Base-by-base conservation (phyloP, 2,797 vertebrate species). In the Chromis chromis region DNA sequence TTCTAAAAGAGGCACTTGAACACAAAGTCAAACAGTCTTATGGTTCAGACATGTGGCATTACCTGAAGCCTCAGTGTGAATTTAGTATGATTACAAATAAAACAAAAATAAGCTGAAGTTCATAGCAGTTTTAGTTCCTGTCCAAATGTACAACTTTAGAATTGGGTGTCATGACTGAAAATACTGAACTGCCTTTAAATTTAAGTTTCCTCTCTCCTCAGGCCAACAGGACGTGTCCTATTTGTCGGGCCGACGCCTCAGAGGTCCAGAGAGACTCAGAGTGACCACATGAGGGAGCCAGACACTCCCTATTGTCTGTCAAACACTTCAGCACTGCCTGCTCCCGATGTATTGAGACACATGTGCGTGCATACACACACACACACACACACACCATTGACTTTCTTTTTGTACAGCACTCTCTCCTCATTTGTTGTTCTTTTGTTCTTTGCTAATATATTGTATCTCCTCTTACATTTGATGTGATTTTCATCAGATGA, bases 241-340 rank as follows among this genome's bases (percentile, higher is more conserved):
- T 99, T 89, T 99, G 97, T 88, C 95, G 98, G 91, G 98, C 98
- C 36, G 98, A 99, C 62, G 97, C 98, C 83, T 99, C 97, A 0
- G 98, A 99, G 94, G 96, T 99, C 78, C 98, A 99, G 93, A 95
- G 97, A 91, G 97, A 99, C 96, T 98, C 97, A 1, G 98, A 99
- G 95, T 99, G 95, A 99, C 93, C 92, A 86, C 86, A 64, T 12
- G 86, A 83, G 65, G 86, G 89, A 79, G 80, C 78, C 76, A 82
- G 61, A 77, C 55, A 58, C 86, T 75, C 65, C 62, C 10, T 28
- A 64, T 65, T 83, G 76, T 88, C 69, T 73, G 69, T 84, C 52
- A 21, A 57, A 85, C 82, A 46, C 69, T 75, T 93, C 76, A 89
- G 81, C 88, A 91, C 90, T 90, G 88, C 90, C 88, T 79, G 81